A percentile compares a stretch with the other conserved stretches of the same genome.
phyloP scores from a whole-genome alignment of 1,140 invertebrate species.

The Procambarus virginalis region DNA sequence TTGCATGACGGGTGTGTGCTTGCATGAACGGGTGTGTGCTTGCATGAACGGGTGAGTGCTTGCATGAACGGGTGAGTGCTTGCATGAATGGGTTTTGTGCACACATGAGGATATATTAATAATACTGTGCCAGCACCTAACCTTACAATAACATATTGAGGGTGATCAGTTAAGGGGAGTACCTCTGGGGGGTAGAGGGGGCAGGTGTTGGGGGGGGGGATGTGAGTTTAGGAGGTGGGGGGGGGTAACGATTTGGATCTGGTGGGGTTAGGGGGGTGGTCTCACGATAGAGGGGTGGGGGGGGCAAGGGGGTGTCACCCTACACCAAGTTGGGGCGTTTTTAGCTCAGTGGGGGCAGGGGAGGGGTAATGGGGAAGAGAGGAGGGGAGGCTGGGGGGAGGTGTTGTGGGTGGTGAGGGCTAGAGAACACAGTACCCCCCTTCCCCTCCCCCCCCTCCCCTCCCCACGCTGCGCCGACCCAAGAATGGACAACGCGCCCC shows the following conservation, averaged over 20 bases:
- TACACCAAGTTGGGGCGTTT: slow-evolving; percentile 35
- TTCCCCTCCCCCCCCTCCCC: neutral
- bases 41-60: no score
- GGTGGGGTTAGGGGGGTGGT: neutral
- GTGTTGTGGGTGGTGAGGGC: neutral
- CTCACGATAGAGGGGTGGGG: neutral
- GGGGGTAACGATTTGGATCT: neutral
- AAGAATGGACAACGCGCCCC: slow-evolving; percentile 27
- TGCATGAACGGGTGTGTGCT: no score
- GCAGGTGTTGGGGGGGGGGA: neutral
- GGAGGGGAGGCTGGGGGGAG: neutral
- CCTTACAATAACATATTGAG: no score
- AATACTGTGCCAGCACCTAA: no score
- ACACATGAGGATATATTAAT: no score
- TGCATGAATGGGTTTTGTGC: no score
- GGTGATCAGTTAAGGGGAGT: no score
- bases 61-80: no score
- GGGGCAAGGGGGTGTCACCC: slow-evolving; percentile 15
- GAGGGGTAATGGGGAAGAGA: neutral
- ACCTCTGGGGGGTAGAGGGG: neutral
- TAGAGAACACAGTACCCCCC: neutral
- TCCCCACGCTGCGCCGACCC: neutral
- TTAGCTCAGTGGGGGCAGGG: slow-evolving; percentile 22
- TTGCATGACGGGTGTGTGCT: no score
- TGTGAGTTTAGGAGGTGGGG: neutral